A percentile compares a stretch with the other conserved stretches of the same genome.
These are phyloP conservation scores for Brienomyrus longianalis DNA, from an alignment of 2,113 vertebrate species.

Conservation along the genomic window DNA sequence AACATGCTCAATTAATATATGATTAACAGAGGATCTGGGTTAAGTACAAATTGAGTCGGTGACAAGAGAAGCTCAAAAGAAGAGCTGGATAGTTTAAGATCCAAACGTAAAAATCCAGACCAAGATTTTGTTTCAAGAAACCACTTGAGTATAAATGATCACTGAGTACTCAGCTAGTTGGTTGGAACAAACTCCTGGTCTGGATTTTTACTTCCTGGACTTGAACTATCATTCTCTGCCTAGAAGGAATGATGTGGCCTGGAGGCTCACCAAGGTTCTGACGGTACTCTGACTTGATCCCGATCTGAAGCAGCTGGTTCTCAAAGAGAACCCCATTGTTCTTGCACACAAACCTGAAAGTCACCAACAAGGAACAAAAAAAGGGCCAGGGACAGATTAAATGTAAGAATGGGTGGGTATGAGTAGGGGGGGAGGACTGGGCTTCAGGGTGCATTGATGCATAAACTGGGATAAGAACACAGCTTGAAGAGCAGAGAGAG, in stretches of 20 bases:
- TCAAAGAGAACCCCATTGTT: slow-evolving; percentile 89
- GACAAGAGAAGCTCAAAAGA: not conserved
- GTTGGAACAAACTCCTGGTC: not conserved
- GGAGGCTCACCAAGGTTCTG: slow-evolving; percentile 77
- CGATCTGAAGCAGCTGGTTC: slow-evolving; percentile 86
- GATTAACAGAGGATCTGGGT: not conserved
- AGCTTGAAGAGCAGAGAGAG: not conserved
- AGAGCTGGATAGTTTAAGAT: not conserved
- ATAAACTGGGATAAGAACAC: not conserved
- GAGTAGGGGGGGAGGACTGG: not conserved
- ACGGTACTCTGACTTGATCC: slow-evolving; percentile 87
- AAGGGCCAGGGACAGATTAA: not conserved
- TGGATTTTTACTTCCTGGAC: not conserved
- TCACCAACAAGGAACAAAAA: not conserved
- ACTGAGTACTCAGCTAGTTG: not conserved
- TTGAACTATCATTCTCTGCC: not conserved
- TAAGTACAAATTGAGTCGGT: not conserved
- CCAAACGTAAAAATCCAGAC: not conserved
- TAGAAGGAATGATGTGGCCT: not conserved
- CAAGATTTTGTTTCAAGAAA: not conserved
- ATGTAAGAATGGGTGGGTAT: not conserved
- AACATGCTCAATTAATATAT: not conserved
- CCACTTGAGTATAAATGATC: not conserved
- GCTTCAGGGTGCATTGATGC: not conserved
- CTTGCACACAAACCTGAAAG: slow-evolving; percentile 82